These are phyloP conservation scores for Drosophila jambulina DNA, from an alignment of 1,140 invertebrate species.

Conservation along the genomic window DNA sequence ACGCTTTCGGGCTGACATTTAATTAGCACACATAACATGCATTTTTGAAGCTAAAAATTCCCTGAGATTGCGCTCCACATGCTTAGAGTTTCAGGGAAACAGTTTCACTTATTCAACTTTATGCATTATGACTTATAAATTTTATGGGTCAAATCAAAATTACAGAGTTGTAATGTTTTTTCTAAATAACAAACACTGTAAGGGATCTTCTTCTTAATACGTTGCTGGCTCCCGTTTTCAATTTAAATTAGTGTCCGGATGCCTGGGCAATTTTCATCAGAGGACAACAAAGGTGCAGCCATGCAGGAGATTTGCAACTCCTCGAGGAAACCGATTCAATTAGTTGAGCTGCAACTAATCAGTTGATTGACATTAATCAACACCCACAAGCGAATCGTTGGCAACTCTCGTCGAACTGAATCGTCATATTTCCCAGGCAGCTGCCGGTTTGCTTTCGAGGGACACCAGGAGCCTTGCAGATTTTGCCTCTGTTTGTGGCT, in stretches of 20 bases:
- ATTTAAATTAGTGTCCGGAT: slow-evolving; percentile 26
- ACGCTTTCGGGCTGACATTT: slow-evolving; percentile 55
- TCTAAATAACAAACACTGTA: too few species aligned
- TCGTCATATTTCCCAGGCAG: slow-evolving; percentile 59
- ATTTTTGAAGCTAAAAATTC: slow-evolving; percentile 23
- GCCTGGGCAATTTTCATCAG: slow-evolving; percentile 4
- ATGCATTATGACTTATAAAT: too few species aligned
- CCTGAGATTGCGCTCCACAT: neutral
- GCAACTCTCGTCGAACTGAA: slow-evolving; percentile 26
- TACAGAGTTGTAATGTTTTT: neutral
- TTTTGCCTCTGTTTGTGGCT: slow-evolving; percentile 67
- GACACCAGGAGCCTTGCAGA: slow-evolving; percentile 36
- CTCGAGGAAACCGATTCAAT: slow-evolving; percentile 30
- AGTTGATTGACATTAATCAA: slow-evolving; percentile 74
- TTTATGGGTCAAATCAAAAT: neutral
- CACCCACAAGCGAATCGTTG: slow-evolving; percentile 42
- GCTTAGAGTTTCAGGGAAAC: neutral
- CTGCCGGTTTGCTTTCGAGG: slow-evolving; percentile 28
- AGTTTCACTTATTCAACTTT: neutral
- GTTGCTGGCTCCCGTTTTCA: neutral
- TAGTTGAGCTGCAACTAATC: slow-evolving; percentile 54
- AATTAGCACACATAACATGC: slow-evolving; percentile 64
- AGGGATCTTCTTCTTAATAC: neutral
- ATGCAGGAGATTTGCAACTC: slow-evolving; percentile 4
- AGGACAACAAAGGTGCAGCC: slow-evolving; percentile 1